phyloP scores from a whole-genome alignment of 2,797 vertebrate species.

The Eurystomus glaucurus region DNA sequence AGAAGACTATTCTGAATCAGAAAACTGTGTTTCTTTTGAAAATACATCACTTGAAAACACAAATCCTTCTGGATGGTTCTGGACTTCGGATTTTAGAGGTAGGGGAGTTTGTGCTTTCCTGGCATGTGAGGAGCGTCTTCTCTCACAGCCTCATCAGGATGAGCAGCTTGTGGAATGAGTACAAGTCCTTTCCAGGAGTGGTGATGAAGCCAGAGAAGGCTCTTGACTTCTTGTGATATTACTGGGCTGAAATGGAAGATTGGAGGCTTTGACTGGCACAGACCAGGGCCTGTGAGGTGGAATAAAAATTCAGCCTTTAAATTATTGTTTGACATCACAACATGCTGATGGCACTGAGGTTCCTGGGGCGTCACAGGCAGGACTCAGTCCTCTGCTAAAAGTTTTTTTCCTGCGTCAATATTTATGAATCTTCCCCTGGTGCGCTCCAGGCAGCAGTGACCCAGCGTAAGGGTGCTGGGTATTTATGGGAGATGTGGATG shows the following conservation, averaged over 20 bases:
- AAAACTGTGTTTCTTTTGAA: background rate
- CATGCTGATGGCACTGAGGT: background rate
- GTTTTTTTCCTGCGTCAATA: background rate
- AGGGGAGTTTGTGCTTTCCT: background rate
- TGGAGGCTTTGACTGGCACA: background rate
- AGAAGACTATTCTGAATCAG: background rate
- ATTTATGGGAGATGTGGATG: background rate
- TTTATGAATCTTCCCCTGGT: background rate
- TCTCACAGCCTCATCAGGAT: background rate
- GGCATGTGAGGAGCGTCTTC: background rate
- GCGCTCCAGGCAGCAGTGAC: background rate
- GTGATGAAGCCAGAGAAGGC: background rate
- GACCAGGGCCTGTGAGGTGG: background rate
- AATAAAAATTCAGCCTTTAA: background rate
- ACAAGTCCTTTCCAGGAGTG: background rate
- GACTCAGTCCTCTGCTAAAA: background rate
- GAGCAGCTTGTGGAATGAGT: background rate
- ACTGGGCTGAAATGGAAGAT: background rate
- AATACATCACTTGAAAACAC: rapidly evolving
- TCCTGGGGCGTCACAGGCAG: background rate
- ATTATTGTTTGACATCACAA: background rate
- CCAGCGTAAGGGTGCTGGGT: background rate
- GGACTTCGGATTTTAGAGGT: background rate
- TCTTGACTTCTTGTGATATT: background rate
- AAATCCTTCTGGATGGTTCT: background rate